Evolutionary conservation across 2,888 invertebrate genomes (phyloP), one percentile per base, ranked within the genome.

Genomic region (Lithosia quadra): DNA sequence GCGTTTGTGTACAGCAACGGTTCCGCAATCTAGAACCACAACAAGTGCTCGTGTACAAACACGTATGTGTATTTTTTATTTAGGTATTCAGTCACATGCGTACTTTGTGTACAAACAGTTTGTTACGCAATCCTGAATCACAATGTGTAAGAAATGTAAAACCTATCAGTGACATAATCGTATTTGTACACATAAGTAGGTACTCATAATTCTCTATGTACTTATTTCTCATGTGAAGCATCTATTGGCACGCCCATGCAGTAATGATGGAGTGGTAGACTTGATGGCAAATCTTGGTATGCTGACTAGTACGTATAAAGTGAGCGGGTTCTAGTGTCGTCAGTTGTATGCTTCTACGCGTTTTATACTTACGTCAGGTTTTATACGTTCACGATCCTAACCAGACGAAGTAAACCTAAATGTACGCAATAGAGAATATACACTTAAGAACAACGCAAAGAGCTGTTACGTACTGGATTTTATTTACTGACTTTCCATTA

Each of bases 401-500:
- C 33, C 8, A 33, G 4, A 33, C 8, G 33, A 36, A 60, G 39
- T 22, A 21, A 60, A 39, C 39, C 36, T 2, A 60, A 13, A 60
- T 39, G 11, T 39, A 22, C 13, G 5, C 21, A 61, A 55, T 21
- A 22, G 28, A 28, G 2, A 8, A 28, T 64, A 39, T 39, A 36
- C 57, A 64, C 64, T 64, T 64, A 57, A n/a, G 13, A 39, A 9
- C 56, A 28, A n/a, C 24, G 28, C 24, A 5, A 22, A 53, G 53
- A 22, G 55, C 55, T 3, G 8, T 55, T 39, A 56, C 24, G 39
- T 56, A 24, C 56, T 28, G 58, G 58, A 57, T 57, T 62, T 67
- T 63, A 67, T 62, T 62, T 10, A 56, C 28, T 63, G 62, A 57
- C 49, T 56, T 62, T 57, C 62, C 67, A 67, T 57, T 67, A 67